Base-by-base conservation (phyloP, 2,113 vertebrate genomes). In the Phaetusa simplex region DNA sequence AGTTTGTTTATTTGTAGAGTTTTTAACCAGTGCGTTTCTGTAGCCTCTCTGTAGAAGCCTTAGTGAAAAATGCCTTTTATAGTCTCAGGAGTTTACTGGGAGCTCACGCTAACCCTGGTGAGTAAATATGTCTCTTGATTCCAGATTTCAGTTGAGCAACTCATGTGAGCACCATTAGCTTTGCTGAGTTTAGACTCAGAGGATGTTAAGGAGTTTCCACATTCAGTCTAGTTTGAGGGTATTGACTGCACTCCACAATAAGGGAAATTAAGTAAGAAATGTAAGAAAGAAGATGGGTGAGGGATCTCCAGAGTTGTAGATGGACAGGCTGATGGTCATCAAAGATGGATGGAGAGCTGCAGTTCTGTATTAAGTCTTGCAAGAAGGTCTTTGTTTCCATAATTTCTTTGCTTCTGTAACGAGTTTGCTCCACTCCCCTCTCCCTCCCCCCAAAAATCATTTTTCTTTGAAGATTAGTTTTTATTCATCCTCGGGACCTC, bases 401-500 rank as follows among this genome's bases (percentile, higher is more conserved):
- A 17, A 22, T 55, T 59, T 81, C 53, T 92, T 26, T 72, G 42
- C 52, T 59, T 78, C 69, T 88, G 17, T 78, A 55, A 64, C 1
- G 3, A 83, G 38, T 58, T 72, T 40, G 22, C 23, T 5, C 3
- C 24, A 8, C 3, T 2, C 6, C 21, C 24, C 20, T 16, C 20
- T 12, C n/a, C 9, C 8, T 17, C 36, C 12, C 47, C 20, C 36
- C 3, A 34, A 49, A 88, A 84, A 64, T 61, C 30, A 2, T 71
- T 93, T 83, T 77, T 34, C 66, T 92, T 86, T 94, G 83, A 95
- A 92, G 43, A 84, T 64, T 29, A 84, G 14, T 64, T 64, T 96
- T 88, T 93, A 64, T 83, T 95, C 36, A 36, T 92, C 78, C 59
- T 86, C 3, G 3, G 45, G 45, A 79, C 55, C 32, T 96, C 21